phyloP scores from a whole-genome alignment of 92 coral and sea anemone genomes.

The Zoanthus gigantus region DNA sequence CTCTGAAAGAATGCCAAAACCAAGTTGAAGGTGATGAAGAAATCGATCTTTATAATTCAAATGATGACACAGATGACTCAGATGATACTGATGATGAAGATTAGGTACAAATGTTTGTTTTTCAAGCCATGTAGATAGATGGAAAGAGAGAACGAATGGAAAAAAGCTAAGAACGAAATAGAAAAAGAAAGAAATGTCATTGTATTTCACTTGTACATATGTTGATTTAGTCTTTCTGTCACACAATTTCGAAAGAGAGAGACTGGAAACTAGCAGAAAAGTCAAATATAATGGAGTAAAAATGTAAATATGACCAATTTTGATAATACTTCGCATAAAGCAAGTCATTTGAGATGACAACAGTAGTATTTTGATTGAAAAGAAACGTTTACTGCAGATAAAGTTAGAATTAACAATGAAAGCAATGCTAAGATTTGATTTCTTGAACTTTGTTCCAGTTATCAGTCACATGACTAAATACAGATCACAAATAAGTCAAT shows the following conservation, averaged over 20 bases:
- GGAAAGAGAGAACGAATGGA: no score
- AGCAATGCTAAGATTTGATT: conserved; percentile 21
- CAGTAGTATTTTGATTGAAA: conserved; percentile 27
- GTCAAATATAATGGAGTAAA: conserved; percentile 39
- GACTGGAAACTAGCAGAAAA: conserved; percentile 39
- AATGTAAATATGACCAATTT: conserved; percentile 38
- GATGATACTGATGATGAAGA: no score
- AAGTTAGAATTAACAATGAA: conserved; percentile 7
- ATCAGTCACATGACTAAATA: not conserved
- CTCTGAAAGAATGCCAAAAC: conserved; percentile 51
- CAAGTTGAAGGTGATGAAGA: conserved; percentile 37
- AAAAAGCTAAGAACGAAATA: not conserved
- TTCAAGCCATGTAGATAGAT: no score
- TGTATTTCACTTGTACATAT: conserved; percentile 16
- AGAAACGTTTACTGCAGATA: conserved; percentile 5
- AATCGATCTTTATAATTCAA: not conserved
- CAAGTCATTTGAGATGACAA: not conserved
- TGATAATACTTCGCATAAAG: no score
- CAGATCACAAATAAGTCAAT: no score
- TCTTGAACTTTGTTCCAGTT: not conserved
- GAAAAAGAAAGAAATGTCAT: conserved; percentile 19
- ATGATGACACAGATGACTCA: no score
- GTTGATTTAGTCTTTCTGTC: conserved; percentile 40
- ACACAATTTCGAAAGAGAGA: conserved; percentile 37
- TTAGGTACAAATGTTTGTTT: no score